Base-by-base conservation (phyloP, 2,797 vertebrate species). In the Crenuchus spilurus region DNA sequence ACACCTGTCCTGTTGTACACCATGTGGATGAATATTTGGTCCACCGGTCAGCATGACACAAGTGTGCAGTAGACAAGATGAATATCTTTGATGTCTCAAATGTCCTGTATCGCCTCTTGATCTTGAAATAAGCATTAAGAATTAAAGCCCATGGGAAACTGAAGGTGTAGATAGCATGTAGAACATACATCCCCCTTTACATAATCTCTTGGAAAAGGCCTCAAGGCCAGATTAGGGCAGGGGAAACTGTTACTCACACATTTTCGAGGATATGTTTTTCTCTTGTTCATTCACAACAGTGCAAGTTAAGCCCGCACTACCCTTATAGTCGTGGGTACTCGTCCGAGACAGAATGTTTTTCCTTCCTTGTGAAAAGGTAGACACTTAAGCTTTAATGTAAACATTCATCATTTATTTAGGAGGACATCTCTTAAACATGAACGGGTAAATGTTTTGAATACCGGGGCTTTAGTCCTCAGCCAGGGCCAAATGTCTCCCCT, bases 401-500 rank as follows among this genome's bases (percentile, higher is more conserved):
- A 92, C 86, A 92, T 86, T 92, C 88, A 91, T 92, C 81, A 92
- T 91, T 94, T 94, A 92, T 94, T 94, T 92, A 92, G 83, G 72
- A 80, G 88, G 86, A 89, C 91, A 90, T 92, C 84, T 90, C 86
- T 92, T 90, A 91, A 91, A 92, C 89, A 92, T 85, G 85, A 91
- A 88, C 78, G 81, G 87, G 83, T 81, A 80, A 85, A 89, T 90
- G 88, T 89, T 91, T 92, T 89, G 91, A 92, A 91, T 91, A 88
- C 81, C 75, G 73, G 76, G 81, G 65, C 90, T 84, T 86, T 79
- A 82, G 88, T 85, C 89, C 87, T 89, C 87, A 88, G 74, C 64
- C 83, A 84, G 90, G 90, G 90, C 88, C 90, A 91, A 81, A 87
- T 67, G 78, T 64, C 86, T 91, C 89, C 75, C 83, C 72, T 64